Base-by-base conservation (phyloP, 2,113 vertebrate species). In the Acrocephalus arundinaceus region DNA sequence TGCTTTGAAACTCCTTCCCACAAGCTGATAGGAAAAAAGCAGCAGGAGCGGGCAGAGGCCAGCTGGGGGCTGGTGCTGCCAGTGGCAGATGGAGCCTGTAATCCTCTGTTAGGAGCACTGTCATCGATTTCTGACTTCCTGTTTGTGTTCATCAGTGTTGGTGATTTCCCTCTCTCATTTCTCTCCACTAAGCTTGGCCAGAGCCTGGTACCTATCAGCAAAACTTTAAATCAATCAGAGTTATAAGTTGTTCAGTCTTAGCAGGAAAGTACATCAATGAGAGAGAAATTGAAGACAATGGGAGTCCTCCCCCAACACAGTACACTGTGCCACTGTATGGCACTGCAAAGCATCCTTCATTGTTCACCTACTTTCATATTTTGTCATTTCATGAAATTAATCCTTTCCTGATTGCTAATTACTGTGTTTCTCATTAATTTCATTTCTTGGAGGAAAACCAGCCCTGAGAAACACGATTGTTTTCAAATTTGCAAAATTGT, bases 51-150 rank as follows among this genome's bases (percentile, higher is more conserved):
- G 48, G 62, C 76, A 80, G 48, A 58, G 68, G 77, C 58, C 55
- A 74, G 51, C 58, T 33, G 67, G 49, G 41, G 25, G 39, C 71
- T 82, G 71, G 35, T 73, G 46, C 48, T n/a, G 35, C 0, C n/a
- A n/a, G 0, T 37, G 19, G 2, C 67, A 33, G n/a, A 3, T 9
- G 37, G 31, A 73, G 57, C 35, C 58, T 83, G 2, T 82, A 85
- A 90, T 94, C 81, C 62, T 4, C 79, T 72, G 15, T 59, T 76
- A 25, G 28, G 79, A 96, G 59, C 94, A 63, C 79, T 94, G 88
- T 49, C 96, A 97, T 97, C 33, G 18, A 94, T 74, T 94, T 82
- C 94, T 81, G 70, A 62, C 67, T 92, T 91, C 65, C 80, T 86
- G 66, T 71, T 94, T 96, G 81, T 93, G 30, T 66, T 68, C 17